Evolutionary conservation across 2,113 vertebrate species (phyloP), one percentile per base, ranked within the genome.

Genomic region (Cyrtonyx montezumae): DNA sequence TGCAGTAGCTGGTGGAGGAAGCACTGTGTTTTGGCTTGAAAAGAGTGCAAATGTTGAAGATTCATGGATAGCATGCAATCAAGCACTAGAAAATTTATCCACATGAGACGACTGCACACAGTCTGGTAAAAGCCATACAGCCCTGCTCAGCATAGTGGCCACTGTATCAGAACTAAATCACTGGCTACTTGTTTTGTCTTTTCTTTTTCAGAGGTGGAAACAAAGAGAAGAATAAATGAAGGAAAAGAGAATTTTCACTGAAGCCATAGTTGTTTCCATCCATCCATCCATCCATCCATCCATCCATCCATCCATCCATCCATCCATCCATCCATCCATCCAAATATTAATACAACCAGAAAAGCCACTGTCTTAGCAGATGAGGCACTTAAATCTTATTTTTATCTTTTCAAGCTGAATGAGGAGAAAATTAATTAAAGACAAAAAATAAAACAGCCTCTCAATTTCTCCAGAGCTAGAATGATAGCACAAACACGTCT

Each of bases 351-450:
- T 87, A 82, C 76, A 91, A 28, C 46, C 46, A 79, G 63, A 66
- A 92, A 90, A 85, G 77, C 49, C 25, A 20, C 80, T 37, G 32
- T 43, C 75, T 84, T 88, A 84, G 36, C 68, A 87, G 70, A 61
- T 5, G 20, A 89, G 4, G 63, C 15, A 32, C 28, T 77, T 40
- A 61, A 42, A 59, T 70, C 22, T 63, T 62, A 40, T 77, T 88
- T 88, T 89, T 58, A 56, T 74, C 65, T 83, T 87, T 56, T 51
- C 22, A 10, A 85, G 51, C 8, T 0, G 0, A 91, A 85, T 45
- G 65, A 88, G 62, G 36, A 87, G 88, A 90, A 83, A 63, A 3
- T 46, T 28, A 83, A 94, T 85, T 77, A 91, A 78, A 92, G 89
- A 68, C 74, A 48, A 94, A 94, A 96, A 88, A n/a, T 25, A 76